These are phyloP conservation scores for Neosalanx taihuensis DNA, from an alignment of 2,797 vertebrate species.

Conservation along the genomic window DNA sequence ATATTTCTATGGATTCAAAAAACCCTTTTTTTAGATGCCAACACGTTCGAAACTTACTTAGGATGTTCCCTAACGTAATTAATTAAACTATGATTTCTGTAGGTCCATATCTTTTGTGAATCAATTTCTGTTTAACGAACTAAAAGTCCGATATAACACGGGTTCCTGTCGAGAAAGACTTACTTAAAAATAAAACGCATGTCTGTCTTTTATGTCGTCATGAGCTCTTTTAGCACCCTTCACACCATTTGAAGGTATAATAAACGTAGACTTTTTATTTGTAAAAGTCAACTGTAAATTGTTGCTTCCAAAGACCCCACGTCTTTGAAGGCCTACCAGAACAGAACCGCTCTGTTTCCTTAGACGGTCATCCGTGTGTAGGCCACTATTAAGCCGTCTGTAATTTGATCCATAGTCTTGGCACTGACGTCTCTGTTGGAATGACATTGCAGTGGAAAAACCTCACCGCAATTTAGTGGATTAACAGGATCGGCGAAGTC, in stretches of 20 bases:
- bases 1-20: too few relatives aligned
- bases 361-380: not conserved
- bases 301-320: not conserved
- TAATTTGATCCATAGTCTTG: conserved; percentile 2
- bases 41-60: too few relatives aligned
- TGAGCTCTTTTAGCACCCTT: not conserved
- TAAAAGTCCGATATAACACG: too few relatives aligned
- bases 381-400: not conserved
- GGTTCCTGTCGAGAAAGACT: too few relatives aligned
- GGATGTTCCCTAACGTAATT: not conserved
- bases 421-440: not conserved
- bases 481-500: conserved; percentile 1
- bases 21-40: too few relatives aligned
- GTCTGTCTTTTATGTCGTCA: not conserved
- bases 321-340: too few relatives aligned
- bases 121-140: too few relatives aligned
- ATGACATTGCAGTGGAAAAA: not conserved
- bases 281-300: not conserved
- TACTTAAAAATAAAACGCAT: too few relatives aligned
- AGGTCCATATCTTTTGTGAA: too few relatives aligned
- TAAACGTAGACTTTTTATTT: not conserved
- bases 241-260: not conserved
- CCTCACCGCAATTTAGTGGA: not conserved
- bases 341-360: too few relatives aligned
- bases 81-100: not conserved